Evolutionary conservation across 2,797 vertebrate species (phyloP), one percentile per base, ranked within the genome.

Genomic region (Manis pentadactyla): DNA sequence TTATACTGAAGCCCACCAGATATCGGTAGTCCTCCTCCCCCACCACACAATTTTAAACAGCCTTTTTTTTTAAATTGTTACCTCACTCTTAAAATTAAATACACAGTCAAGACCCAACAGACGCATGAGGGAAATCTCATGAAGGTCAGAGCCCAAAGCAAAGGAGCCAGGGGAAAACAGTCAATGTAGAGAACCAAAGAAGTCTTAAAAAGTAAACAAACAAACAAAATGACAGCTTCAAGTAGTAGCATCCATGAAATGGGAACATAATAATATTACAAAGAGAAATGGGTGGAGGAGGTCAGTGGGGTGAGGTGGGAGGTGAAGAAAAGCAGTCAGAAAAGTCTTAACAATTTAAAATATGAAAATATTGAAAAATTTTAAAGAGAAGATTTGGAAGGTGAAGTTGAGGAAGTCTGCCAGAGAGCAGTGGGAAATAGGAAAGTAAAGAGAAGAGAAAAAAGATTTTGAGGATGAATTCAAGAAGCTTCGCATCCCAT

Each of bases 351-450:
- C 37, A 66, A 77, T 66, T 68, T 63, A 81, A 73, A 86, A 82
- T 8, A 61, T 17, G 19, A 49, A 61, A 83, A 34, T 83, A 68
- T 15, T 37, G 61, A 59, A 73, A 27, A 55, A 37, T 87, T 82
- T 64, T 25, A 29, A 85, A 78, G 61, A 25, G 15, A 53, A 84
- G 10, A 84, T 51, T 88, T 69, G 79, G 42, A 83, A 77, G 34
- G 18, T 89, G 63, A 93, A 77, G 23, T 75, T 83, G 39, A 95
- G 15, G 81, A 78, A 94, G 64, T 86, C 34, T 64, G 46, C 55
- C 63, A 79, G 63, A 86, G 59, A 91, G 29, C 15, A 86, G 64
- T 63, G 49, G 42, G 49, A 94, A 71, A 81, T 61, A 78, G 53
- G 71, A 89, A 51, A 77, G 37, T 92, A 34, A 87, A 42, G 37